Evolutionary conservation across 2,888 invertebrate species (phyloP), one percentile per base, ranked within the genome.

Genomic region (Chrysomela aeneicollis): DNA sequence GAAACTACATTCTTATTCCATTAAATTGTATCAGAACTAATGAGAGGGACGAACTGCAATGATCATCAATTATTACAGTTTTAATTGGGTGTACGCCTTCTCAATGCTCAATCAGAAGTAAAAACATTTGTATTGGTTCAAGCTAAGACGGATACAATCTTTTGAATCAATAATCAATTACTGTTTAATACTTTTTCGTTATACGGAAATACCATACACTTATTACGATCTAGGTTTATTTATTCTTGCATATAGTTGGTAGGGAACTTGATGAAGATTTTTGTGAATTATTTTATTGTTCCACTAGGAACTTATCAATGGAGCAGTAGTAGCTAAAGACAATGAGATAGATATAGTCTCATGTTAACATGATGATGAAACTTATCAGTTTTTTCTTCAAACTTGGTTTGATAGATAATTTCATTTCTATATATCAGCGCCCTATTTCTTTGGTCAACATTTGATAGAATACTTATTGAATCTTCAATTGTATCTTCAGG

Each of bases 61-160:
- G 55, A 61, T 68, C 64, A 65, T 68, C 63, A 59, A 66, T 70
- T 70, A 70, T 68, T 66, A 63, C 57, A 63, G 60, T 58, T 68
- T 63, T 74, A 73, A 74, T 74, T 74, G 72, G 71, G 71, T 68
- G 68, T 71, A 67, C 72, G 72, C 73, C 72, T 68, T 64, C 69
- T 67, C 65, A 67, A 61, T 71, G 71, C 67, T 69, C 66, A 68
- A 68, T 68, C 46, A 65, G 61, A 63, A 65, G 54, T 59, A 63
- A 68, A 67, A 65, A 68, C 63, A 62, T 37, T 62, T 51, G 54
- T 66, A 62, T 59, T 54, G 61, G 61, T 59, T 65, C 49, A 37
- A 32, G 47, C 49, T 30, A 21, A 52, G 46, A 15, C 17, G 49
- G 62, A 66, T 66, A 59, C 54, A 57, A 64, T 64, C 57, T 57